Evolutionary conservation across 1,140 invertebrate species (phyloP), one percentile per base, ranked within the genome.

Genomic region (Drosophila nannoptera): DNA sequence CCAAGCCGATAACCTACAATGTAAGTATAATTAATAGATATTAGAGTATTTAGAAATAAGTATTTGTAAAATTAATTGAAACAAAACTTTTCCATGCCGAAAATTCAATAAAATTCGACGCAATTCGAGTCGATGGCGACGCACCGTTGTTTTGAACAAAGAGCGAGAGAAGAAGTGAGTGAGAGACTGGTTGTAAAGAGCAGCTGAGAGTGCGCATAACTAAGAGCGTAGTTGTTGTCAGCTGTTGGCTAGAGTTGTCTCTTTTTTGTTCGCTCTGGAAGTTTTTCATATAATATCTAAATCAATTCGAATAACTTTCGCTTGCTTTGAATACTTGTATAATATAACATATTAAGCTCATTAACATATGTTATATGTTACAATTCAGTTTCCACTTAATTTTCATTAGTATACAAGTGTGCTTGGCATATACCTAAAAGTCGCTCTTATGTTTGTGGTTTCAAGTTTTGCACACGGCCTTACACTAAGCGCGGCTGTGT

Each of bases 381-480:
- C 54, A 49, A 56, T 74, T 81, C 48, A 53, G 56, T 29, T 46
- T 36, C 31, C 46, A 22, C 45, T 9, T 36, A 71, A 60, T 11
- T 40, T 22, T 22, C 1, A 22, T 22, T 22, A 3, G 22, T 22
- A 22, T 22, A 55, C 38, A 22, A 42, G 8, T 54, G 32, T 52
- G 14, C 22, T 43, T 60, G 40, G 12, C 48, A 5, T 14, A 50
- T 11, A 22, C 35, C 3, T 31, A 16, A 22, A 54, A 36, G 32
- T 54, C 31, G 43, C 22, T 4, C 38, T 65, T 70, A 77, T 63
- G 52, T 58, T 58, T 45, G 36, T 62, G 42, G 38, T 6, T 33
- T 48, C 35, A 4, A n/a, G 0, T 59, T 78, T 86, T 86, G 81
- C 81, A 81, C 81, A 86, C 81, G 77, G 61, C 73, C 7, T 32